phyloP scores from a whole-genome alignment of 2,797 vertebrate species.

The Oceanodroma leucorhoa region DNA sequence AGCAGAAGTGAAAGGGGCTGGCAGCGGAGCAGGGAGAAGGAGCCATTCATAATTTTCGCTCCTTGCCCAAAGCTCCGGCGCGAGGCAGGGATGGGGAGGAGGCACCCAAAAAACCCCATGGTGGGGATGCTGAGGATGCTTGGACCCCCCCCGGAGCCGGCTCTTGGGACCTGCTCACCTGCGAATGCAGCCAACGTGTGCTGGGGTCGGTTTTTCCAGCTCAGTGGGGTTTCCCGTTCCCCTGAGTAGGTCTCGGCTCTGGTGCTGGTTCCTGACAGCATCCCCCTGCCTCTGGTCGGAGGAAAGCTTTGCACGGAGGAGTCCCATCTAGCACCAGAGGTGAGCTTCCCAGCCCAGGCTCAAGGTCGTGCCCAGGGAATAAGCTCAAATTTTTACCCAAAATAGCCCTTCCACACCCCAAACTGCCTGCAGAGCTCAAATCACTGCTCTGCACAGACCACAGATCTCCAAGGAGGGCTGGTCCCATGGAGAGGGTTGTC shows the following conservation, averaged over 20 bases:
- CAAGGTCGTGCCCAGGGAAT: not conserved
- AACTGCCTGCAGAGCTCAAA: not conserved
- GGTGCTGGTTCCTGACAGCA: not conserved
- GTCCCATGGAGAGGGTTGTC: fast-evolving
- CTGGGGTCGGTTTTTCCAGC: not conserved
- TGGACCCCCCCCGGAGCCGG: fast-evolving
- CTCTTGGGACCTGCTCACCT: not conserved
- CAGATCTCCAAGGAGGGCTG: not conserved
- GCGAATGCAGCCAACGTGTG: fast-evolving
- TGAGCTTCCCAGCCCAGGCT: not conserved
- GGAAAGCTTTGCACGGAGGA: not conserved
- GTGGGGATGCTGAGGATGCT: not conserved
- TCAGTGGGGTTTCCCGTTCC: fast-evolving
- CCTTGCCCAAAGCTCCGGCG: not conserved
- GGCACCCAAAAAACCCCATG: fast-evolving
- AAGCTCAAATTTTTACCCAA: not conserved
- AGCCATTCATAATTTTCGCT: slow-evolving; percentile 36
- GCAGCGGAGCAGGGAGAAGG: not conserved
- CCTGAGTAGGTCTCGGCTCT: fast-evolving
- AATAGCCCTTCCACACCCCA: not conserved
- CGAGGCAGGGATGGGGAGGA: not conserved
- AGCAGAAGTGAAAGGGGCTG: slow-evolving; percentile 2
- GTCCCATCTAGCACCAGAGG: not conserved
- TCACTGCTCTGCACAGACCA: not conserved
- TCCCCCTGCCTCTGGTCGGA: not conserved